phyloP scores from a whole-genome alignment of 1,140 invertebrate species.

The Ladona fulva region DNA sequence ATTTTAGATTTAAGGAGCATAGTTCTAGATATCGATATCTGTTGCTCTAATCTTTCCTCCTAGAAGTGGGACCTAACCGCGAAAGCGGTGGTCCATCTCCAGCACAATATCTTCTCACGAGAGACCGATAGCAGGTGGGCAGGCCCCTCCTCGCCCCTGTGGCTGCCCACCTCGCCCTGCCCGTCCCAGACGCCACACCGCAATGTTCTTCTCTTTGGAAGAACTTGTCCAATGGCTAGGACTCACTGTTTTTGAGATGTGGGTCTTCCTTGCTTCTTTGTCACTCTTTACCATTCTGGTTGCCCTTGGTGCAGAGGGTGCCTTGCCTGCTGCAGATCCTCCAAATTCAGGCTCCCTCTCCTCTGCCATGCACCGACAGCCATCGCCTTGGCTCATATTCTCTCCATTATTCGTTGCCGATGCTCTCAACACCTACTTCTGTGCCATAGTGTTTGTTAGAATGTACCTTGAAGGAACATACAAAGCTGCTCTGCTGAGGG shows the following conservation, averaged over 20 bases:
- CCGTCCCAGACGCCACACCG: slow-evolving; percentile 37
- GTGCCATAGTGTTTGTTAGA: slow-evolving; percentile 85
- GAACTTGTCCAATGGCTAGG: slow-evolving; percentile 90
- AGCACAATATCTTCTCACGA: neutral
- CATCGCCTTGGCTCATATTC: slow-evolving; percentile 68
- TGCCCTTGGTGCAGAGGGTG: slow-evolving; percentile 58
- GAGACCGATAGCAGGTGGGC: neutral
- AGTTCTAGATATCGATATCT: neutral
- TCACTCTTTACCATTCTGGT: slow-evolving; percentile 75
- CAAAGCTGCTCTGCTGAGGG: slow-evolving; percentile 65
- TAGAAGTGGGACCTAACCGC: neutral
- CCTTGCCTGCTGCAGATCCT: slow-evolving; percentile 10
- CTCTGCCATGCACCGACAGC: neutral
- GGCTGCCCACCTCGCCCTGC: neutral
- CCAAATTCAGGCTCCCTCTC: slow-evolving; percentile 43
- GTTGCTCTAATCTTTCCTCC: neutral
- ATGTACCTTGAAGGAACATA: slow-evolving; percentile 75
- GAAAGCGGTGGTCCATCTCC: neutral
- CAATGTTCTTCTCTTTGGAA: slow-evolving; percentile 79
- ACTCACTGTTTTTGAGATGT: slow-evolving; percentile 87
- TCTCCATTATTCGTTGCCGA: slow-evolving; percentile 84
- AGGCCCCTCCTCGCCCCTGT: neutral
- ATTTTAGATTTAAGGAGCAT: neutral
- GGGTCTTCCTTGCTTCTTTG: slow-evolving; percentile 74
- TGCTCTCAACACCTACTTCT: slow-evolving; percentile 87